Evolutionary conservation across 1,140 invertebrate genomes (phyloP).

Genomic region (Brachionus plicatilis): DNA sequence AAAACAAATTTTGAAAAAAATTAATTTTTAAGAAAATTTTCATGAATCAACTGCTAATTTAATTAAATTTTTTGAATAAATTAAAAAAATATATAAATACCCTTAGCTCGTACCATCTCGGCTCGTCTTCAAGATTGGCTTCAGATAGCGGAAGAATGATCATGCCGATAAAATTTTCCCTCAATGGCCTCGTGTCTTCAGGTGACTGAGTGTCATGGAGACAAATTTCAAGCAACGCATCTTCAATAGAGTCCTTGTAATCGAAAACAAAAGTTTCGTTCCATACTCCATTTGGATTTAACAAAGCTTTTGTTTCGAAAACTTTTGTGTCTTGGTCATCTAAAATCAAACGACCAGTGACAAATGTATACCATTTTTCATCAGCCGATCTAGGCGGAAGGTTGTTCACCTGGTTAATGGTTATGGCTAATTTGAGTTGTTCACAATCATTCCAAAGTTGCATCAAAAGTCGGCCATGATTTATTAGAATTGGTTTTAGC

Average conservation of each 20-base stretch:
- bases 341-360: not conserved
- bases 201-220: not conserved
- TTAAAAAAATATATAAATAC: not conserved
- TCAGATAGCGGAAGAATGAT: slow-evolving; percentile 64
- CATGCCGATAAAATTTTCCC: slow-evolving; percentile 65
- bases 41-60: not conserved
- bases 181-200: not conserved
- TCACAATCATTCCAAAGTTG: slow-evolving; percentile 34
- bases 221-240: slow-evolving; percentile 54
- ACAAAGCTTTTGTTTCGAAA: slow-evolving; percentile 9
- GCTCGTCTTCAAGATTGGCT: slow-evolving; percentile 74
- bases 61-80: not conserved
- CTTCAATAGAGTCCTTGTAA: slow-evolving; percentile 66
- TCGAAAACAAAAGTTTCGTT: slow-evolving; percentile 78
- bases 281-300: slow-evolving; percentile 74
- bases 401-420: slow-evolving; percentile 33
- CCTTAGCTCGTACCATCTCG: slow-evolving; percentile 73
- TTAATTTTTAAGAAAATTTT: no score
- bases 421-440: slow-evolving; percentile 24
- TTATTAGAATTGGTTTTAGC: slow-evolving; percentile 37
- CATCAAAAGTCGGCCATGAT: slow-evolving; percentile 24
- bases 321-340: slow-evolving; percentile 15
- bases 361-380: slow-evolving; percentile 26
- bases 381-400: not conserved
- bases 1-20: no score